Conservation (phyloP, 2,888 invertebrate genomes). For the Agrilus cyanescens region DNA sequence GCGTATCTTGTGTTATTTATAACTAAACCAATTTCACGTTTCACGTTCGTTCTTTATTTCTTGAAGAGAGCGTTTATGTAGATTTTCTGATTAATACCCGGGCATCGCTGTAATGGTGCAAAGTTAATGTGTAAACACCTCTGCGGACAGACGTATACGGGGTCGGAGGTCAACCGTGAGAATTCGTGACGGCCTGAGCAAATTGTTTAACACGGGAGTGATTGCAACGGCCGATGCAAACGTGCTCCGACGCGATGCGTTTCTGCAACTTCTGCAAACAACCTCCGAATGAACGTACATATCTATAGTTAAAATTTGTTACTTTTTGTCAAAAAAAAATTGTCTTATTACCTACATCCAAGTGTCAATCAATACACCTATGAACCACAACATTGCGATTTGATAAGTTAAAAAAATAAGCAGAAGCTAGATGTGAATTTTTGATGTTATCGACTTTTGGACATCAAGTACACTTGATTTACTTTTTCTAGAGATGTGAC, state of each 20-base stretch:
- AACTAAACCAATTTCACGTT: conserved; percentile 5
- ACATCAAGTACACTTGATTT: no score
- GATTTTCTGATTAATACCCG: conserved; percentile 25
- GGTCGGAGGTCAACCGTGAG: conserved; percentile 28
- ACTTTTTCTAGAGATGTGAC: no score
- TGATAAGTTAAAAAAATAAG: no score
- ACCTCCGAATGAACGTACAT: no score
- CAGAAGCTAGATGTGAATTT: no score
- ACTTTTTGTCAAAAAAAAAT: no score
- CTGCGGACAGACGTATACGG: conserved; percentile 23
- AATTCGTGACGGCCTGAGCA: conserved; percentile 26
- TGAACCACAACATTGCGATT: no score
- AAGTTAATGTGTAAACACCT: conserved; percentile 31
- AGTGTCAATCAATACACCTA: no score
- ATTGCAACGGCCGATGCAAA: conserved; percentile 5
- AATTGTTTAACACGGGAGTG: conserved; percentile 28
- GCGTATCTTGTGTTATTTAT: no score
- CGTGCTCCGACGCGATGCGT: neutral
- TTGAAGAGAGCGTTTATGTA: conserved; percentile 15
- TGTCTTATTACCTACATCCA: no score
- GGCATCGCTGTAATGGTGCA: conserved; percentile 20
- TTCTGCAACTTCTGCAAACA: conserved; percentile 1
- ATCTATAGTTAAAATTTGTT: no score
- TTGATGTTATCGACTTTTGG: no score
- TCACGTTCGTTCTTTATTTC: neutral